Evolutionary conservation across 2,888 invertebrate species (phyloP), one percentile per base, ranked within the genome.

Genomic region (Parelbella ahira): DNA sequence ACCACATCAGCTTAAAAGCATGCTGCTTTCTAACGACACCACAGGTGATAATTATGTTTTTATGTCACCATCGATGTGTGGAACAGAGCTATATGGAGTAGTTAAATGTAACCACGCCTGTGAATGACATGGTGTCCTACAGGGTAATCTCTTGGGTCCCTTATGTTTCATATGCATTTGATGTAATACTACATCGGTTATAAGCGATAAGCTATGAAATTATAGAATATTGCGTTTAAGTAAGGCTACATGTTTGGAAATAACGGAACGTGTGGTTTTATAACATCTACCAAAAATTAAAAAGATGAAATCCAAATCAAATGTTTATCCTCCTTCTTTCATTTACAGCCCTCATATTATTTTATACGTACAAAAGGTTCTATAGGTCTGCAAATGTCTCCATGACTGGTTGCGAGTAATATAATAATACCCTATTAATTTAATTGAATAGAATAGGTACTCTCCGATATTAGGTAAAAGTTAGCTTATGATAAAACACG

Each of bases 401-500:
- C n/a, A n/a, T n/a, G n/a, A n/a, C n/a, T n/a, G n/a, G n/a, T n/a
- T n/a, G n/a, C n/a, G n/a, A n/a, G n/a, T n/a, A n/a, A n/a, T n/a
- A n/a, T n/a, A n/a, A n/a, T n/a, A n/a, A n/a, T n/a, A n/a, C n/a
- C n/a, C n/a, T n/a, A 13, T 33, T 24, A 15, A 15, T 5, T 15
- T 34, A 34, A 34, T 34, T 8, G 13, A 24, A 36, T 11, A 10
- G 24, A 36, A 7, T 36, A 25, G 11, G 10, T 8, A 8, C 29
- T 18, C 2, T 18, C 18, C 19, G 8, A 25, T 19, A 30, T 5
- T 5, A 20, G 12, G n/a, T 21, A 20, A 25, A 39, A 42, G 6
- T 27, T 53, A 58, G 56, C 58, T 56, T 52, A 37, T 29, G 28
- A 43, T 68, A 56, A 45, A 47, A 13, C 12, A 49, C 62, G 12